phyloP scores from a whole-genome alignment of 2,113 vertebrate species.

The Menura novaehollandiae region DNA sequence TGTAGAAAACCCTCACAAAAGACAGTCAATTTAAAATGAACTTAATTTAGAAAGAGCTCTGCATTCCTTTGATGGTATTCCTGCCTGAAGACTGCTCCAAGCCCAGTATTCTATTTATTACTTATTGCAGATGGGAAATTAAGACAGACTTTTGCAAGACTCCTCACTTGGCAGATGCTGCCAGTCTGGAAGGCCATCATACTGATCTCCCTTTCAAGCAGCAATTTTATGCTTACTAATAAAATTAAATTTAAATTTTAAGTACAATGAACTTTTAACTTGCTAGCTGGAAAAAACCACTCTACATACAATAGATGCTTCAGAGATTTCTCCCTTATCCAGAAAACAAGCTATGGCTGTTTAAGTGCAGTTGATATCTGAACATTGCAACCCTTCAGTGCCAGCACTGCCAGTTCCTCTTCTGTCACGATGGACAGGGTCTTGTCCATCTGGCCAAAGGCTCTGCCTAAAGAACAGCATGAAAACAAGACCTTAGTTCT shows the following conservation, averaged over 20 bases:
- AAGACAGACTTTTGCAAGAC: conserved; percentile 25
- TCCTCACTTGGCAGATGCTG: conserved; percentile 24
- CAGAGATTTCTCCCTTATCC: not conserved
- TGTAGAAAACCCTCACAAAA: conserved; percentile 6
- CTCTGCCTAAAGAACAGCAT: not conserved
- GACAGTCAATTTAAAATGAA: not conserved
- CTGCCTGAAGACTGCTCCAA: conserved; percentile 19
- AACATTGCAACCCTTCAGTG: not conserved
- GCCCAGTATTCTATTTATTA: conserved; percentile 43
- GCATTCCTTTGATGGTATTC: conserved; percentile 19
- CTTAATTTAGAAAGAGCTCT: conserved; percentile 19
- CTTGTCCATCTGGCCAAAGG: not conserved
- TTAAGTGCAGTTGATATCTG: not conserved
- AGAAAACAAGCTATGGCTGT: not conserved
- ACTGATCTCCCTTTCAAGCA: not conserved
- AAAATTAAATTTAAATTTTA: not conserved
- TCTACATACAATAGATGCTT: not conserved
- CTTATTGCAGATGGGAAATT: conserved; percentile 52
- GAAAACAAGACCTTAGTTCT: not conserved
- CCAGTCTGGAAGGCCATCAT: not conserved
- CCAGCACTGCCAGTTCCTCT: not conserved
- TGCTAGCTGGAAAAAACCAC: not conserved
- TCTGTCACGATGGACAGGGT: not conserved
- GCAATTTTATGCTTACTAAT: conserved; percentile 10
- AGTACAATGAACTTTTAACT: not conserved